Evolutionary conservation across 1,140 invertebrate genomes (phyloP).

Genomic region (Hirudo medicinalis): DNA sequence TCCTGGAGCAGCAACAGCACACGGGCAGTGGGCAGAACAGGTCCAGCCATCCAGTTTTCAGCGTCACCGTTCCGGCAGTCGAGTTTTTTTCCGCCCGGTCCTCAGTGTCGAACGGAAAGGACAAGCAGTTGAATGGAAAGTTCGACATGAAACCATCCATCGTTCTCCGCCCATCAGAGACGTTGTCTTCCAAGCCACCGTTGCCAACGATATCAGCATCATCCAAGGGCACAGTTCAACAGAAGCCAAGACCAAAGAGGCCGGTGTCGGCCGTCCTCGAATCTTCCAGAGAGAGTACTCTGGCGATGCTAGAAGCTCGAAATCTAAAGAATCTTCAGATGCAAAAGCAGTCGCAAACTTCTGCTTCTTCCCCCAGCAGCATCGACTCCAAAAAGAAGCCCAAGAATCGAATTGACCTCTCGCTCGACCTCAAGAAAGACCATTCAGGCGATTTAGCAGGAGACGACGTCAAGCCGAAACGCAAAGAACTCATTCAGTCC

Average conservation of each 20-base stretch:
- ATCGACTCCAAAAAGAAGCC: constrained; percentile 3
- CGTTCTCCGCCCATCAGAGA: not conserved
- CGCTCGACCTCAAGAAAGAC: not conserved
- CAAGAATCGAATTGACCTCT: not conserved
- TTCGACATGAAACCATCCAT: not conserved
- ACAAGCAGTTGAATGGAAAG: not conserved
- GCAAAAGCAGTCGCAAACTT: not conserved
- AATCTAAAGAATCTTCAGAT: not conserved
- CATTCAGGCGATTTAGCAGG: not conserved
- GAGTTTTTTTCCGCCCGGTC: not conserved
- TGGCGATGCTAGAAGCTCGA: not conserved
- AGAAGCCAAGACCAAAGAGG: not conserved
- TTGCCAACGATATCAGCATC: not conserved
- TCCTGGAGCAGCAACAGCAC: constrained; percentile 4
- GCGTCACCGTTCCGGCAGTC: not conserved
- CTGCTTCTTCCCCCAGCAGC: not conserved
- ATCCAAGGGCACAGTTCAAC: not conserved
- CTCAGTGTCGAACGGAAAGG: not conserved
- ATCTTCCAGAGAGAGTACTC: not conserved
- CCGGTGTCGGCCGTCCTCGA: not conserved
- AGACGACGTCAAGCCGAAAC: not conserved
- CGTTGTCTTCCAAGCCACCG: not conserved
- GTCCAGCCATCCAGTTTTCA: constrained; percentile 1
- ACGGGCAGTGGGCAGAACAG: not conserved
- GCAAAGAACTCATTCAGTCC: not conserved